Base-by-base conservation (phyloP, 1,140 invertebrate species). In the Asobara japonica region DNA sequence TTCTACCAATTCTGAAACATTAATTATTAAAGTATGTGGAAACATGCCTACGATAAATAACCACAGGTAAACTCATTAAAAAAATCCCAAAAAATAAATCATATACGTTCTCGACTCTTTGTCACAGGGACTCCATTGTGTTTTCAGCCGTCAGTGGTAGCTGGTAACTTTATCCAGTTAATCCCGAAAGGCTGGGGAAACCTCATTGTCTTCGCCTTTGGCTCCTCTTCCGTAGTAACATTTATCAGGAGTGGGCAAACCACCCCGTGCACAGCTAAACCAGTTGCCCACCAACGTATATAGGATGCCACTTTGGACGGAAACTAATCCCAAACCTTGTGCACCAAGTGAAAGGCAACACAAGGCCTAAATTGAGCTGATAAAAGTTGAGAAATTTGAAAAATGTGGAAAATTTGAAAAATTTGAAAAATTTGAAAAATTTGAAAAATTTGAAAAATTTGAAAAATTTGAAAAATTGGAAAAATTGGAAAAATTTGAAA, bases 121-220 rank as follows among this genome's bases (percentile, higher is more conserved):
- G 51, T 56, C n/a, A n/a, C n/a, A 18, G 51, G 1, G 22, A 25
- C 5, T 18, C 51, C 22, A 56, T 56, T 56, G 51, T 56, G 11
- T n/a, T n/a, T n/a, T 6, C n/a, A 8, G n/a, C 51, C 51, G 51
- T 56, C 51, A 56, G 51, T 25, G 20, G 51, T 56, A 56, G 20
- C 51, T 56, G 51, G 51, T 25, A 56, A 56, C 51, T 56, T 56
- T 56, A 56, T 56, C 51, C 51, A 25, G 51, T 56, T 56, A 56
- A 56, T 56, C 51, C n/a, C 51, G 13, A 56, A 56, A 25, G 51
- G 51, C 11, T 56, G 41, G 51, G 51, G 25, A 16, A 56, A 56
- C 18, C 51, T 56, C 51, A 56, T 56, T 56, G 51, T 56, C 51
- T 56, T 56, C 51, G 51, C 51, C 51, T 56, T 56, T 56, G 51